phyloP scores from a whole-genome alignment of 2,888 invertebrate species.

The Chironomus riparius region DNA sequence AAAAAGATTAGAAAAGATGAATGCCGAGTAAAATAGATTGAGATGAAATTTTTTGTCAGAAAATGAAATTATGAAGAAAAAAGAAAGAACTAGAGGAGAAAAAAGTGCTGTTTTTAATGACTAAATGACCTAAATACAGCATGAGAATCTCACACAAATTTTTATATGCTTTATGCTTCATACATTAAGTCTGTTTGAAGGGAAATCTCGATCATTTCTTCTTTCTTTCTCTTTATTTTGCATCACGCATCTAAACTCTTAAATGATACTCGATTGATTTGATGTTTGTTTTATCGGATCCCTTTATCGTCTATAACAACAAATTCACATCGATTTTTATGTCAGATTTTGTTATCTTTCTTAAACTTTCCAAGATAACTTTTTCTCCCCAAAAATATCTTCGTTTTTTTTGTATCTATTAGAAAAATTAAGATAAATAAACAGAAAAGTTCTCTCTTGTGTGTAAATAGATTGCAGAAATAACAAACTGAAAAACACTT shows the following conservation, averaged over 20 bases:
- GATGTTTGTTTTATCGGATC: background rate
- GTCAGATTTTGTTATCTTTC: background rate
- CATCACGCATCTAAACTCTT: background rate
- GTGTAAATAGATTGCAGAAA: too few species aligned
- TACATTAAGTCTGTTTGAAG: background rate
- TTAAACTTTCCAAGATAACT: background rate
- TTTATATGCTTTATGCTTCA: background rate
- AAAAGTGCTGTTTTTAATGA: conserved; percentile 5
- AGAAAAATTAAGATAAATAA: background rate
- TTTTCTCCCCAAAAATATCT: background rate
- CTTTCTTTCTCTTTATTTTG: background rate
- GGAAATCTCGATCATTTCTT: conserved; percentile 7
- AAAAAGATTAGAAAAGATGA: background rate
- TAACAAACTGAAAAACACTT: background rate
- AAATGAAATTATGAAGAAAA: background rate
- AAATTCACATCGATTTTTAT: background rate
- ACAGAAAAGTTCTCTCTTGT: background rate
- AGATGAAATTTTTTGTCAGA: conserved; percentile 2
- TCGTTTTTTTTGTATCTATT: background rate
- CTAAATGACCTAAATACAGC: background rate
- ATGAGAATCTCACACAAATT: background rate
- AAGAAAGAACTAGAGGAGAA: background rate
- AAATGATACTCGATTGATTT: background rate
- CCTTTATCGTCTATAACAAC: background rate
- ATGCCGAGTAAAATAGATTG: background rate